A percentile compares a stretch with the other conserved stretches of the same genome.
Evolutionary conservation across 2,888 invertebrate species (phyloP).

Genomic region (Sycophila texana): DNA sequence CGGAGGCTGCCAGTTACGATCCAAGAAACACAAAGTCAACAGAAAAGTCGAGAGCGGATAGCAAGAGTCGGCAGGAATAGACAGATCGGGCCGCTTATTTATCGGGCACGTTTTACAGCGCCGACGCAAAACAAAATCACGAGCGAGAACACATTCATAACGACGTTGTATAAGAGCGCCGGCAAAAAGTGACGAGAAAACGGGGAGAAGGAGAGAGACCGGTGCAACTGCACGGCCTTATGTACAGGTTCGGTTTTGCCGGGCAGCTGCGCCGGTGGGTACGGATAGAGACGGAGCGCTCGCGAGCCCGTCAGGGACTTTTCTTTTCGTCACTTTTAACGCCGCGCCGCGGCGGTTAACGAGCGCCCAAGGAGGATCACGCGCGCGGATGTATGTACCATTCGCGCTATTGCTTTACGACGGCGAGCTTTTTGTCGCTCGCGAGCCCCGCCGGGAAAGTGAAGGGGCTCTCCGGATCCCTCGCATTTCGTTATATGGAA

Average conservation of each 20-base stretch:
- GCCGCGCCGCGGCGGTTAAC: constrained; percentile 13
- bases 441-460: constrained; percentile 18
- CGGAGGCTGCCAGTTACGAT: neutral
- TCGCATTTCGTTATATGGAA: neutral
- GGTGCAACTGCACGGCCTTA: neutral
- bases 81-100: constrained; percentile 21
- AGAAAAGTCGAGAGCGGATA: neutral
- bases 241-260: constrained; percentile 1
- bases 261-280: neutral
- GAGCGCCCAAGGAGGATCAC: constrained; percentile 33
- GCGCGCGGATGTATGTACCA: constrained; percentile 13
- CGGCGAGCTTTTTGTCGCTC: constrained; percentile 21
- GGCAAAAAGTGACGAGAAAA: neutral
- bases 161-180: constrained; percentile 12
- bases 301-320: constrained; percentile 27
- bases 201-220: neutral
- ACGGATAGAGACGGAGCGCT: neutral
- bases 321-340: constrained; percentile 45
- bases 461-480: constrained; percentile 38
- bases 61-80: neutral
- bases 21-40: neutral
- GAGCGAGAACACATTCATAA: constrained; percentile 25
- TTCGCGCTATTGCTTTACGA: constrained; percentile 29
- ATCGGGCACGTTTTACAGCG: neutral
- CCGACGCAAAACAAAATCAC: neutral